These are phyloP conservation scores for Exocentrus adspersus DNA, from an alignment of 2,888 invertebrate species.

Conservation along the genomic window DNA sequence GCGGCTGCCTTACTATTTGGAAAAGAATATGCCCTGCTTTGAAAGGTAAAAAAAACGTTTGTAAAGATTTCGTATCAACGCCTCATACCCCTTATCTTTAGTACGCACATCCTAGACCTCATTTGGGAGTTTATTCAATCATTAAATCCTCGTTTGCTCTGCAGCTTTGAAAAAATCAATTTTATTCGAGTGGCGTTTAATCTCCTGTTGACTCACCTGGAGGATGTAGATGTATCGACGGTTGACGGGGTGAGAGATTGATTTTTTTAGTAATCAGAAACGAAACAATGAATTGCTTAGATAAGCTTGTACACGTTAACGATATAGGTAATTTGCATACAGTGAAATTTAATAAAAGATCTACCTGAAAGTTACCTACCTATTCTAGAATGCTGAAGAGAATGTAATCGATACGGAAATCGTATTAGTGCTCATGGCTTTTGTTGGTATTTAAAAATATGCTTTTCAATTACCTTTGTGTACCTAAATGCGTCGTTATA, in stretches of 20 bases:
- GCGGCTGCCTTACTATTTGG: constrained; percentile 94
- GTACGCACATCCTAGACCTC: background rate
- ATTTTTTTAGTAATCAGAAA: no score
- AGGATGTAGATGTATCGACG: constrained; percentile 8
- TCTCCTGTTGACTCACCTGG: constrained; percentile 13
- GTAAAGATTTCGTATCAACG: background rate
- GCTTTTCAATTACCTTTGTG: no score
- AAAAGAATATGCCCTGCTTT: constrained; percentile 91
- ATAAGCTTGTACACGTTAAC: background rate
- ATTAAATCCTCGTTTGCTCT: background rate
- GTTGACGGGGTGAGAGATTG: background rate
- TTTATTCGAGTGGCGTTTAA: constrained; percentile 3
- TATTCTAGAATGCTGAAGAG: no score
- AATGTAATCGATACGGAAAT: background rate
- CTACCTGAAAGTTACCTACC: background rate
- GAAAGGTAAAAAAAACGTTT: constrained; percentile 72
- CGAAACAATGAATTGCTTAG: no score
- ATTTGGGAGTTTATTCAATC: background rate
- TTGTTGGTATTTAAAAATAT: background rate
- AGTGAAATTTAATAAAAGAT: background rate
- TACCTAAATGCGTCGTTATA: no score
- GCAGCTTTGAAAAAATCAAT: background rate
- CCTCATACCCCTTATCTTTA: background rate
- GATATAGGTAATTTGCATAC: no score
- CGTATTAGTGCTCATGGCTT: background rate